Percentiles rank a stretch among this genome's conserved stretches.
phyloP scores from a whole-genome alignment of 2,888 invertebrate genomes.

The Synergus itoensis region DNA sequence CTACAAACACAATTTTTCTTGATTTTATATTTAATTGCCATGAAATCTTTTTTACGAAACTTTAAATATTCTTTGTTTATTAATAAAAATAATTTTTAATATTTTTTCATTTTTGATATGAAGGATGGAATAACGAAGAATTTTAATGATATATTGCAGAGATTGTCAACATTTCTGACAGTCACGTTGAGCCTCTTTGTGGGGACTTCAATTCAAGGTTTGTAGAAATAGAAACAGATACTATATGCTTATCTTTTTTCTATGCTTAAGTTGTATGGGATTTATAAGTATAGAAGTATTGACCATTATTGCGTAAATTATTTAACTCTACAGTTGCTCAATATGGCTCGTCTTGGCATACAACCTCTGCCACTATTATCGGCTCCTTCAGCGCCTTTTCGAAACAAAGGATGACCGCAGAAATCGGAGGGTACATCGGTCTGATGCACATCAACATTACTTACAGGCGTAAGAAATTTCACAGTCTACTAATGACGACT shows the following conservation, averaged over 20 bases:
- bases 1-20: background rate
- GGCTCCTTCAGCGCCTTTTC: constrained; percentile 96
- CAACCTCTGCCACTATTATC: constrained; percentile 88
- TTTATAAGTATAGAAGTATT: constrained; percentile 27
- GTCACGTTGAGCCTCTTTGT: constrained; percentile 95
- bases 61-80: background rate
- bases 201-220: constrained; percentile 95
- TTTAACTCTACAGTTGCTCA: constrained; percentile 84
- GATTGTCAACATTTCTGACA: constrained; percentile 94
- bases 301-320: constrained; percentile 50
- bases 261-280: constrained; percentile 1
- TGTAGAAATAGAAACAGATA: constrained; percentile 73
- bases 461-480: constrained; percentile 85
- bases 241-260: background rate
- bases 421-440: constrained; percentile 95
- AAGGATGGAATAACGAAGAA: constrained; percentile 15
- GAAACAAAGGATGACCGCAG: constrained; percentile 90
- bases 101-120: constrained; percentile 15
- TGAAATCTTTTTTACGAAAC: background rate
- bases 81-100: background rate
- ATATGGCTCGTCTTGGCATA: constrained; percentile 96
- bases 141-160: constrained; percentile 81
- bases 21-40: background rate
- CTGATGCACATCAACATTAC: constrained; percentile 97
- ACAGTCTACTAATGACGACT: constrained; percentile 36